phyloP scores from a whole-genome alignment of 2,888 invertebrate genomes.

The Drosophila kokeensis region DNA sequence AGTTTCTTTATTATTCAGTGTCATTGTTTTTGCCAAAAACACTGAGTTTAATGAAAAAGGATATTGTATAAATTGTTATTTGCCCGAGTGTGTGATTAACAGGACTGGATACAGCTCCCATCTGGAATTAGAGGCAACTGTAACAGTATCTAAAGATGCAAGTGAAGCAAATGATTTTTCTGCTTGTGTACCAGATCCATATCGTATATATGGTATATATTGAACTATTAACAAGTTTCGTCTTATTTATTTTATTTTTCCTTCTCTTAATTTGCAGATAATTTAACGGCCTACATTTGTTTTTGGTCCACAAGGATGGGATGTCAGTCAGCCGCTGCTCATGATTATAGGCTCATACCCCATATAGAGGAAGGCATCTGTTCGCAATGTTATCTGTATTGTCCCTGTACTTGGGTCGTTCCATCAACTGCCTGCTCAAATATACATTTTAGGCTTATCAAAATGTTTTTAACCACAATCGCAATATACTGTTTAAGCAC shows the following conservation, averaged over 20 bases:
- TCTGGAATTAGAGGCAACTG: background rate
- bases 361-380: slow-evolving; percentile 7
- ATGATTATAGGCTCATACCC: background rate
- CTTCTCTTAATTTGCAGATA: background rate
- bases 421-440: background rate
- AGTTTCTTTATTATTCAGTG: background rate
- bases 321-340: background rate
- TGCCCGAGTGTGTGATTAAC: slow-evolving; percentile 8
- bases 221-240: background rate
- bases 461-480: background rate
- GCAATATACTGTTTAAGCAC: background rate
- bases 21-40: background rate
- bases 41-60: background rate
- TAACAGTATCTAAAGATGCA: no score
- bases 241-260: no score
- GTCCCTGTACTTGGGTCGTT: slow-evolving; percentile 17
- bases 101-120: background rate
- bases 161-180: background rate
- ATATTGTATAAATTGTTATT: slow-evolving; percentile 12
- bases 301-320: slow-evolving; percentile 14
- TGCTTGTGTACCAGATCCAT: slow-evolving; percentile 7
- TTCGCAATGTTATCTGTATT: slow-evolving; percentile 1
- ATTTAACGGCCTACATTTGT: slow-evolving; percentile 9
- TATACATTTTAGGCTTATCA: background rate
- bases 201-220: slow-evolving; percentile 11